phyloP scores from a whole-genome alignment of 2,113 vertebrate genomes.

The Struthidea cinerea region DNA sequence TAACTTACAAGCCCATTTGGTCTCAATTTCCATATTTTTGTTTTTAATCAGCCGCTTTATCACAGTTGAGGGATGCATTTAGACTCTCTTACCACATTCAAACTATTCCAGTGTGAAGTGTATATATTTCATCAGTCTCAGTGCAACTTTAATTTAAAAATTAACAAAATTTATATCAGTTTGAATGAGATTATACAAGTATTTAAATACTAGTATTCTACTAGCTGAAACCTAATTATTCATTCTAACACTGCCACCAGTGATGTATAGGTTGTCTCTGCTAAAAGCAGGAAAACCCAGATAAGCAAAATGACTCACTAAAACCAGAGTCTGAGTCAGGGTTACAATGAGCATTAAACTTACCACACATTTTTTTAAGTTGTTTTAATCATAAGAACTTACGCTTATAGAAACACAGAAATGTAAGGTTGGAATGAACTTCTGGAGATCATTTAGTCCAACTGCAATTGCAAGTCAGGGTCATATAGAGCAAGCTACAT shows the following conservation, averaged over 20 bases:
- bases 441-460: background rate
- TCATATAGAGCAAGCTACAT: background rate
- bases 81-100: background rate
- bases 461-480: background rate
- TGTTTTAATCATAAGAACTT: background rate
- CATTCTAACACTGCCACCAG: background rate
- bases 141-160: background rate
- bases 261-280: background rate
- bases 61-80: background rate
- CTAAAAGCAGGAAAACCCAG: background rate
- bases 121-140: background rate
- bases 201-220: background rate
- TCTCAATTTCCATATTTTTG: background rate
- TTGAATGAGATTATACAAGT: background rate
- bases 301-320: background rate
- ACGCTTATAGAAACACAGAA: rapidly evolving
- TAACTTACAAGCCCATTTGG: background rate
- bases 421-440: background rate
- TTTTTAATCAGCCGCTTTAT: background rate
- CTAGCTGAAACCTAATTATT: background rate
- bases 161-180: background rate
- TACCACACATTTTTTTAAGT: background rate
- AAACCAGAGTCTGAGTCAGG: background rate
- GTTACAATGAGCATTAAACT: background rate
- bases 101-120: background rate